phyloP scores from a whole-genome alignment of 2,113 vertebrate species.

The Neodontobutis hainanensis region DNA sequence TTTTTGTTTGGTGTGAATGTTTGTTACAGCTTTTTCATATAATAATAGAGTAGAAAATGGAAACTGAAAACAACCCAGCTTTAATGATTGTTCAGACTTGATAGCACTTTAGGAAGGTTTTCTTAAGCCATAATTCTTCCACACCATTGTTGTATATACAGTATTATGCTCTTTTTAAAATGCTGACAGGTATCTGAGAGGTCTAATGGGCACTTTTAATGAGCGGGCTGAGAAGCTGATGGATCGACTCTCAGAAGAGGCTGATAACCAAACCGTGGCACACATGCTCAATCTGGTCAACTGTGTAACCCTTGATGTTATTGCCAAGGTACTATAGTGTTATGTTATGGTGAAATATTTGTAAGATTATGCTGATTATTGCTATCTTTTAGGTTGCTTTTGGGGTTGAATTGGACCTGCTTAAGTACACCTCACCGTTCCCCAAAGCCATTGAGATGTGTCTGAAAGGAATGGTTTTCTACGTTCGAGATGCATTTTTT shows the following conservation, averaged over 20 bases:
- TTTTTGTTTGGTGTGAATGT: too few relatives aligned
- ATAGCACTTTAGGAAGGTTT: too few relatives aligned
- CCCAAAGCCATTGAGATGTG: constrained; percentile 79
- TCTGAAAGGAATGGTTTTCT: constrained; percentile 77
- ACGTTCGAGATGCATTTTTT: constrained; percentile 62
- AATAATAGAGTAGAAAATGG: too few relatives aligned
- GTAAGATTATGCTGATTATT: not conserved
- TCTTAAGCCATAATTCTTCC: too few relatives aligned
- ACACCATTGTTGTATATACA: too few relatives aligned
- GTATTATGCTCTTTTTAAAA: not conserved
- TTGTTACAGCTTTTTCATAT: too few relatives aligned
- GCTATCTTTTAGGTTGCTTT: constrained; percentile 81
- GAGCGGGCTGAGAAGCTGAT: constrained; percentile 72
- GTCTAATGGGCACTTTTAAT: constrained; percentile 72
- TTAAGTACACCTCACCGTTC: constrained; percentile 73
- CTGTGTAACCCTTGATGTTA: constrained; percentile 74
- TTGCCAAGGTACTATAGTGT: constrained; percentile 64
- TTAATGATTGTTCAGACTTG: too few relatives aligned
- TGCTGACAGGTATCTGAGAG: constrained; percentile 69
- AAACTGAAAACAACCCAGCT: too few relatives aligned
- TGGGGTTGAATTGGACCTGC: constrained; percentile 84
- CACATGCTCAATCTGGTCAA: constrained; percentile 69
- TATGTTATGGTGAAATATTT: too few relatives aligned
- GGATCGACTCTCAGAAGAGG: constrained; percentile 55
- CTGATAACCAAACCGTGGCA: constrained; percentile 52